These are phyloP conservation scores for Heterohyrax brucei DNA, from an alignment of 2,797 vertebrate species.

Conservation along the genomic window DNA sequence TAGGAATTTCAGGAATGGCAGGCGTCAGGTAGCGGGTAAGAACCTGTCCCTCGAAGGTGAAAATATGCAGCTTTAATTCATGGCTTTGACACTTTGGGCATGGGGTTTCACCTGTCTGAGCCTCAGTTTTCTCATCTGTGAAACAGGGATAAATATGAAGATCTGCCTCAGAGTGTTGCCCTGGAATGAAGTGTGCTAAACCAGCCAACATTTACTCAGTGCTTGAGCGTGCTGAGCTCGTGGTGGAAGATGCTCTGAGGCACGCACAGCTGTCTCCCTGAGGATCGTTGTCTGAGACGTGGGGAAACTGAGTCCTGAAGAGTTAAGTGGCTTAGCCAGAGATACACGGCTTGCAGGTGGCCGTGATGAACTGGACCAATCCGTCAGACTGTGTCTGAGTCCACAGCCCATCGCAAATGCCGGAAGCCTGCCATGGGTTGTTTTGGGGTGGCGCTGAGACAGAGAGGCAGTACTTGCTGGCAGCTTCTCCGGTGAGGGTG, in stretches of 20 bases:
- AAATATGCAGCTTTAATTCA: neutral
- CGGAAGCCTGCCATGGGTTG: too few species aligned
- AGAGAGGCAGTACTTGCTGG: neutral
- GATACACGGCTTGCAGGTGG: neutral
- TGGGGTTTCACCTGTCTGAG: neutral
- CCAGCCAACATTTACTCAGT: neutral
- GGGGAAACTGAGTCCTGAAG: too few species aligned
- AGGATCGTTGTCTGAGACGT: too few species aligned
- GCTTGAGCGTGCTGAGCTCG: neutral
- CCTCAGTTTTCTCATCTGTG: neutral
- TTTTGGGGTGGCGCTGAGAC: neutral
- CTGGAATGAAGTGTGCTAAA: neutral
- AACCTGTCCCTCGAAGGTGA: neutral
- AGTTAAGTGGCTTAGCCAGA: neutral
- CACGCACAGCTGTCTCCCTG: too few species aligned
- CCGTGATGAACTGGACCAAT: neutral
- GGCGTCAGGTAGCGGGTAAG: neutral
- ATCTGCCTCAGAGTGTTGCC: neutral
- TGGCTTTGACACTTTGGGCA: neutral
- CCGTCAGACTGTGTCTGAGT: neutral
- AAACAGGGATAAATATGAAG: neutral
- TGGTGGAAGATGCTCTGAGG: fast-evolving
- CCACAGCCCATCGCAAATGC: neutral
- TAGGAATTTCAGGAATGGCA: neutral
- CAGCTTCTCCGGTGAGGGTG: neutral